phyloP scores from a whole-genome alignment of 2,888 invertebrate genomes.

The Rhynchonema sp. region DNA sequence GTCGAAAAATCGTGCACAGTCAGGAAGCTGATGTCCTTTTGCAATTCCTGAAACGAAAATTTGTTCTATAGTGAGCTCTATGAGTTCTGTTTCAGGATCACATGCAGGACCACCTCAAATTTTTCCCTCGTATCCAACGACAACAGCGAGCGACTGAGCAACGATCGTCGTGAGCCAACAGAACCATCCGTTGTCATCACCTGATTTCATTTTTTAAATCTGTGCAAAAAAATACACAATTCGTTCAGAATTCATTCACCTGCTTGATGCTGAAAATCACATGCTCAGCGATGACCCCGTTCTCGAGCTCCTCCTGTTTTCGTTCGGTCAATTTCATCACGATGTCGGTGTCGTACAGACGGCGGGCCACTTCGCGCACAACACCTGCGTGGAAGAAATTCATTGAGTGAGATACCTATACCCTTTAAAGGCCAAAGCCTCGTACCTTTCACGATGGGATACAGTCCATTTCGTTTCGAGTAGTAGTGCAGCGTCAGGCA shows the following conservation, averaged over 20 bases:
- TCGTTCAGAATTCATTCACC: constrained; percentile 8
- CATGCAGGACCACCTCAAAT: no score
- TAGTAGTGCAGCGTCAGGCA: constrained; percentile 71
- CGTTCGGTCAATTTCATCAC: constrained; percentile 71
- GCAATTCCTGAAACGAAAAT: neutral
- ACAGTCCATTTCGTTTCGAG: constrained; percentile 74
- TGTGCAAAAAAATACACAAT: no score
- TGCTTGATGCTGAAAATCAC: constrained; percentile 21
- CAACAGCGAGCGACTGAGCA: neutral
- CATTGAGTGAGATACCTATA: no score
- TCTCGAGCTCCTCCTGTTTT: constrained; percentile 66
- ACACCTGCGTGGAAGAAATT: no score
- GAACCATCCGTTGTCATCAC: no score
- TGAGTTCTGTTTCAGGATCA: no score
- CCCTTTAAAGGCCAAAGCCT: no score
- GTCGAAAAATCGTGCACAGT: constrained; percentile 58
- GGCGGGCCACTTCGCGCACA: constrained; percentile 83
- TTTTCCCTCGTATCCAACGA: no score
- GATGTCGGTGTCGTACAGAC: constrained; percentile 75
- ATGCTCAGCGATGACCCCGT: constrained; percentile 22
- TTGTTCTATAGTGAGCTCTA: no score
- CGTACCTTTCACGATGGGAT: constrained; percentile 58
- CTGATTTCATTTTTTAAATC: no score
- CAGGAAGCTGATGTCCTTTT: neutral
- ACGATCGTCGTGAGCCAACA: no score